phyloP scores from a whole-genome alignment of 2,888 invertebrate genomes.

The Tachystola acroxantha region DNA sequence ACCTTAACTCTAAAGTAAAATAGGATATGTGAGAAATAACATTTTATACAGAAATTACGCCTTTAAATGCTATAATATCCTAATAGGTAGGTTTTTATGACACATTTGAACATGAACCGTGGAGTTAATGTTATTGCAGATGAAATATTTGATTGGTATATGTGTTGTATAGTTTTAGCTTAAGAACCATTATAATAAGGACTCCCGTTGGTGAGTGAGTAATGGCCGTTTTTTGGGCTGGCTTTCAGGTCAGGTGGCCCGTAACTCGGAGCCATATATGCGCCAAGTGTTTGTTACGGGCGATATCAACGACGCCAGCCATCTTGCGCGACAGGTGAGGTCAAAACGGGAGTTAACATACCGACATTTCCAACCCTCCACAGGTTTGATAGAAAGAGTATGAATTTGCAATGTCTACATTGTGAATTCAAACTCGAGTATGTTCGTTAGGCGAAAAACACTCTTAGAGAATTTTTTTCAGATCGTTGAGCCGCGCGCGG shows the following conservation, averaged over 20 bases:
- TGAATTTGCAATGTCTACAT: conserved; percentile 51
- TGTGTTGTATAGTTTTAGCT: no score
- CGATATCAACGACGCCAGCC: conserved; percentile 77
- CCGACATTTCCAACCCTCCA: conserved; percentile 9
- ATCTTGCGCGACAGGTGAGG: conserved; percentile 83
- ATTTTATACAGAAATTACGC: no score
- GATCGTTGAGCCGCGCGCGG: conserved; percentile 46
- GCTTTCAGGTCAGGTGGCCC: conserved; percentile 88
- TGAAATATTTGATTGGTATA: no score
- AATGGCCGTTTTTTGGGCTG: conserved; percentile 58
- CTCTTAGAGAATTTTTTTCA: conserved; percentile 63
- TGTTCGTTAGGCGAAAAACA: conserved; percentile 38
- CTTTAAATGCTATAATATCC: no score
- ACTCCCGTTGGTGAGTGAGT: conserved; percentile 34
- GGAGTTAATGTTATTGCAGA: no score
- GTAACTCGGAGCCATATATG: conserved; percentile 96
- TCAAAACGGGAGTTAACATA: conserved; percentile 14
- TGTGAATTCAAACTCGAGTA: conserved; percentile 55
- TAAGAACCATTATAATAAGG: conserved; percentile 3
- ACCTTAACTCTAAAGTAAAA: no score
- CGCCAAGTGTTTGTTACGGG: conserved; percentile 94
- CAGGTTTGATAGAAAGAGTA: conserved; percentile 31
- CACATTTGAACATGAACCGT: no score
- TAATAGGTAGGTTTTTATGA: no score
- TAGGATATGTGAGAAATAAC: no score